phyloP scores from a whole-genome alignment of 2,888 invertebrate species.

The Bembecia ichneumoniformis region DNA sequence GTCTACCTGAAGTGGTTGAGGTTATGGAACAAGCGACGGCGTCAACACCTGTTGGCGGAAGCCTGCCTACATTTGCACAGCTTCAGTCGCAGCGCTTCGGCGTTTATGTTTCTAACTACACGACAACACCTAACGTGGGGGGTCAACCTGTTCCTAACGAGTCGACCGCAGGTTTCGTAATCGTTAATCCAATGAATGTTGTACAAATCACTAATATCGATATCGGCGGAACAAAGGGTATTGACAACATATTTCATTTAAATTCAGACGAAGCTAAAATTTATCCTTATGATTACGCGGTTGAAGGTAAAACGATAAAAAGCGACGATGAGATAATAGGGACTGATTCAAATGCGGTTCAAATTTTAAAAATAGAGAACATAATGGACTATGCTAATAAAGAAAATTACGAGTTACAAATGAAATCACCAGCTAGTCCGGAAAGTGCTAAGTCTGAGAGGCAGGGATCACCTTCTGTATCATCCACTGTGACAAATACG shows the following conservation, averaged over 20 bases:
- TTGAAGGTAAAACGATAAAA: slow-evolving; percentile 58
- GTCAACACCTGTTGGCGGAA: slow-evolving; percentile 49
- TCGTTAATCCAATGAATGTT: slow-evolving; percentile 55
- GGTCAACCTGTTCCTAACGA: slow-evolving; percentile 75
- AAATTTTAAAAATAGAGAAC: slow-evolving; percentile 61
- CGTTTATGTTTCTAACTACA: slow-evolving; percentile 72
- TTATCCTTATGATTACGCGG: slow-evolving; percentile 50
- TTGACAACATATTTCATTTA: slow-evolving; percentile 51
- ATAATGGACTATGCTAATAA: slow-evolving; percentile 69
- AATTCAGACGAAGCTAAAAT: slow-evolving; percentile 43
- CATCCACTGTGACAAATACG: slow-evolving; percentile 54
- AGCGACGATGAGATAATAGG: slow-evolving; percentile 41
- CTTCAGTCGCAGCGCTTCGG: slow-evolving; percentile 73
- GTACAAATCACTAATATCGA: slow-evolving; percentile 49
- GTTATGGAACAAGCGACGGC: slow-evolving; percentile 64
- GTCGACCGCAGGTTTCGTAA: slow-evolving; percentile 64
- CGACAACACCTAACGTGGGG: slow-evolving; percentile 82
- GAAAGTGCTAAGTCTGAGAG: slow-evolving; percentile 57
- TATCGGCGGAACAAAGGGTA: slow-evolving; percentile 35
- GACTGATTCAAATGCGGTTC: slow-evolving; percentile 44
- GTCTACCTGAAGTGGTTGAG: slow-evolving; percentile 57
- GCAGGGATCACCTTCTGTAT: slow-evolving; percentile 45
- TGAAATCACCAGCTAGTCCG: slow-evolving; percentile 65
- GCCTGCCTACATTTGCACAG: slow-evolving; percentile 78
- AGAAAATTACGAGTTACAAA: slow-evolving; percentile 60